Percentiles rank a stretch among this genome's conserved stretches.
Conservation (phyloP, 2,113 vertebrate genomes). For the Helogale parvula region DNA sequence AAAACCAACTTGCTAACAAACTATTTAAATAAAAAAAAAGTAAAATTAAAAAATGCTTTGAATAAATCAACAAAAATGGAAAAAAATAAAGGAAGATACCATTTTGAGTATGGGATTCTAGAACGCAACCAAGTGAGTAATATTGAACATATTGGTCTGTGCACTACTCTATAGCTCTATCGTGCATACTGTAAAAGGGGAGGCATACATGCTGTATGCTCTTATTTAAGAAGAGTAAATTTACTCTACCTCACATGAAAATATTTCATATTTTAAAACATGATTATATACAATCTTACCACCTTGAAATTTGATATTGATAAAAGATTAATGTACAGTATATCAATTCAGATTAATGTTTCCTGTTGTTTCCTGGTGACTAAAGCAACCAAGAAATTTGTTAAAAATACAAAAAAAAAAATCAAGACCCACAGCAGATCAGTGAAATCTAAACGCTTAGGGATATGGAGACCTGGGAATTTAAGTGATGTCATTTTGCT, state of each 20-base stretch:
- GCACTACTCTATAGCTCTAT: fast-evolving
- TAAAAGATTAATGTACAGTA: background rate
- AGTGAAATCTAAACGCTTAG: background rate
- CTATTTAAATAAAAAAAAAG: too few species aligned
- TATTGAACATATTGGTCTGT: background rate
- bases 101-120: background rate
- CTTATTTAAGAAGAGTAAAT: background rate
- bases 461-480: background rate
- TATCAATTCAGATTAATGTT: background rate
- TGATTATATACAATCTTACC: background rate
- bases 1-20: too few species aligned
- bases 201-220: background rate
- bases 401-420: background rate
- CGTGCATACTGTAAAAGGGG: fast-evolving
- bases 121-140: background rate
- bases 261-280: background rate
- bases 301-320: background rate
- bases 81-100: background rate
- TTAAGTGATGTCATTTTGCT: background rate
- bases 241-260: background rate
- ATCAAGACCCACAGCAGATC: background rate
- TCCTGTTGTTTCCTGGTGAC: background rate
- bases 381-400: background rate
- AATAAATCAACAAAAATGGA: too few species aligned
- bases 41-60: too few species aligned